phyloP scores from a whole-genome alignment of 1,140 invertebrate genomes.

The Anastatus disparis region DNA sequence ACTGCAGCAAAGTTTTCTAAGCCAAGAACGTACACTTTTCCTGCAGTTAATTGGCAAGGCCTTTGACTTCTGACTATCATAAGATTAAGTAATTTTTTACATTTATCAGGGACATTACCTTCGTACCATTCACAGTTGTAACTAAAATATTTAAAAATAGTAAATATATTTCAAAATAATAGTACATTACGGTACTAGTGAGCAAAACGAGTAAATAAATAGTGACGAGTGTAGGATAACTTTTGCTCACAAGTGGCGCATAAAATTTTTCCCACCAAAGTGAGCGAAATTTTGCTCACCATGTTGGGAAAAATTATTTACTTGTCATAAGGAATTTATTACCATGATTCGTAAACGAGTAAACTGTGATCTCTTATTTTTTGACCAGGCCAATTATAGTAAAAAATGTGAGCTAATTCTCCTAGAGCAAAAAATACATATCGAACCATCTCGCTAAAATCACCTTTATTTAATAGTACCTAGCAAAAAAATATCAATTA shows the following conservation, averaged over 20 bases:
- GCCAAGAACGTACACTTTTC: constrained; percentile 9
- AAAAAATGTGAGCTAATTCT: constrained; percentile 13
- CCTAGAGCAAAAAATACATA: background rate
- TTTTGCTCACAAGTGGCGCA: no score
- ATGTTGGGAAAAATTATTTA: no score
- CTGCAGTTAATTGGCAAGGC: background rate
- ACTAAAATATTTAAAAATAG: no score
- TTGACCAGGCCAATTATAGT: constrained; percentile 27
- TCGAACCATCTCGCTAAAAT: background rate
- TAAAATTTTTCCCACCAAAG: no score
- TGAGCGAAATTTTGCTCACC: no score
- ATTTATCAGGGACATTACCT: background rate
- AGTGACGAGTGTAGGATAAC: no score
- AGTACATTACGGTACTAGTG: no score
- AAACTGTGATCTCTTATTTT: constrained; percentile 20
- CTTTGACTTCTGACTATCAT: constrained; percentile 29
- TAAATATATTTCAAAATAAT: no score
- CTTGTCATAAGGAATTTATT: background rate
- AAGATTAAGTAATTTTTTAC: constrained; percentile 4
- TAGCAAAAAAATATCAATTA: no score
- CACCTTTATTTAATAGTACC: no score
- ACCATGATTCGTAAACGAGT: constrained; percentile 15
- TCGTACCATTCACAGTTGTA: constrained; percentile 18
- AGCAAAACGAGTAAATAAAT: no score
- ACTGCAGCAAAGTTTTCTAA: constrained; percentile 23